A percentile compares a stretch with the other conserved stretches of the same genome.
phyloP scores from a whole-genome alignment of 1,140 invertebrate genomes.

The honey bee (Apis mellifera) region DNA sequence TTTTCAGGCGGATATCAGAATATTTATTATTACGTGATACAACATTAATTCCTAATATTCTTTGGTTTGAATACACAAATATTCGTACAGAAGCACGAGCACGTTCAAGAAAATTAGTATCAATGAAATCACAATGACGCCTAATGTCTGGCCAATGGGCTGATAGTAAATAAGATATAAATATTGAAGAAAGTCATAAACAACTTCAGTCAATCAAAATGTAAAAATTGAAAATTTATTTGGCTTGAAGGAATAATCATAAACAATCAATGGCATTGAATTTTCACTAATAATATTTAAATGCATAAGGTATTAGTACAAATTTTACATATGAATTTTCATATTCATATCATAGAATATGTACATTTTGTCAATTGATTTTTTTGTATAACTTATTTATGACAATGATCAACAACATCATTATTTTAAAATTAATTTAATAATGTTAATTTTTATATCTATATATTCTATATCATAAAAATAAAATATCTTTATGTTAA shows the following conservation, averaged over 20 bases:
- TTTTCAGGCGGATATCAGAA: slow-evolving; percentile 91
- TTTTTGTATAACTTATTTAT: slow-evolving; percentile 31
- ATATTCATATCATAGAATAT: slow-evolving; percentile 11
- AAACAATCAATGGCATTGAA: background rate
- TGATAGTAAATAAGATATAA: slow-evolving; percentile 67
- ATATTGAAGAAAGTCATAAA: slow-evolving; percentile 7
- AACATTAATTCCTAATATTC: slow-evolving; percentile 94
- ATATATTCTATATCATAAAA: background rate
- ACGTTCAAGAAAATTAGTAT: slow-evolving; percentile 91
- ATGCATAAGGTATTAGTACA: slow-evolving; percentile 38
- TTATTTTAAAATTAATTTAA: too few species aligned
- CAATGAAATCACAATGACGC: slow-evolving; percentile 93
- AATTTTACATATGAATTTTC: slow-evolving; percentile 44
- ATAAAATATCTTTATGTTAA: background rate
- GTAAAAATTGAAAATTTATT: slow-evolving; percentile 2
- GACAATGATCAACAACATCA: background rate
- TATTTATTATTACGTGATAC: slow-evolving; percentile 93
- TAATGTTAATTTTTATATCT: slow-evolving; percentile 5
- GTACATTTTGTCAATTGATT: slow-evolving; percentile 9
- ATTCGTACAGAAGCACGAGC: slow-evolving; percentile 90
- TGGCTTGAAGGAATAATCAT: slow-evolving; percentile 1
- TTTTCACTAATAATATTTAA: slow-evolving; percentile 19
- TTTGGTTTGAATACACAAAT: slow-evolving; percentile 98
- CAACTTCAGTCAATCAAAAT: slow-evolving; percentile 11
- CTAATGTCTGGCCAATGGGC: slow-evolving; percentile 77